phyloP scores from a whole-genome alignment of 2,797 vertebrate genomes.

The Chaunax sp. region DNA sequence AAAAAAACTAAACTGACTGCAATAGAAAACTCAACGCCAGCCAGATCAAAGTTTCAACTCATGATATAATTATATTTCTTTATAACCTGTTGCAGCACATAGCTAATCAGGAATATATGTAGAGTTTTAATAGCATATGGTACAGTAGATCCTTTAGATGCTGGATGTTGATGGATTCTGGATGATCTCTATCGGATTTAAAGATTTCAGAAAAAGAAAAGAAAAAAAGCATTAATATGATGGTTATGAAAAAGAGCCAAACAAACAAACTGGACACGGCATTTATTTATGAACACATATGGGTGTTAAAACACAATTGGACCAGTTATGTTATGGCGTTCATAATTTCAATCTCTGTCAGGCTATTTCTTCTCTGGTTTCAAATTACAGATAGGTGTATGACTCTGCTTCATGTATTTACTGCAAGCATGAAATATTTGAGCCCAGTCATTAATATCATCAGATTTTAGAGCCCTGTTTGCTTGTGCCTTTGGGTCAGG shows the following conservation, averaged over 20 bases:
- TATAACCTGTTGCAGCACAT: conserved; percentile 3
- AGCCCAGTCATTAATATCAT: conserved; percentile 66
- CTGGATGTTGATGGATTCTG: conserved; percentile 16
- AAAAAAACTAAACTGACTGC: conserved; percentile 52
- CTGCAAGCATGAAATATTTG: conserved; percentile 59
- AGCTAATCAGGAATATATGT: conserved; percentile 14
- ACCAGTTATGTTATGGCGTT: conserved; percentile 45
- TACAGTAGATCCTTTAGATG: conserved; percentile 7
- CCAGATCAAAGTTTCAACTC: conserved; percentile 15
- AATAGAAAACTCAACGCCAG: conserved; percentile 26
- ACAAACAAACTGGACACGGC: conserved; percentile 38
- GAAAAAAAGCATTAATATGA: conserved; percentile 8
- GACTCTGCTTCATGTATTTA: conserved; percentile 59
- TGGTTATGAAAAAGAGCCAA: conserved; percentile 28
- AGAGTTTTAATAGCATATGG: conserved; percentile 11
- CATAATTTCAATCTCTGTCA: conserved; percentile 49
- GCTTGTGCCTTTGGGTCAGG: conserved; percentile 62
- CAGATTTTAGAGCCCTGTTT: conserved; percentile 61
- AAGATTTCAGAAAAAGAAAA: conserved; percentile 15
- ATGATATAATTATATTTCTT: neutral
- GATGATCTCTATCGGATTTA: conserved; percentile 18
- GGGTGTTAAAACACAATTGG: conserved; percentile 38
- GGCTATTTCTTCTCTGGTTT: conserved; percentile 50
- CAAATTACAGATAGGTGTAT: conserved; percentile 49
- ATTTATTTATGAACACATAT: conserved; percentile 51